Evolutionary conservation across 2,888 invertebrate species (phyloP).

Genomic region (Melitaea athalia): DNA sequence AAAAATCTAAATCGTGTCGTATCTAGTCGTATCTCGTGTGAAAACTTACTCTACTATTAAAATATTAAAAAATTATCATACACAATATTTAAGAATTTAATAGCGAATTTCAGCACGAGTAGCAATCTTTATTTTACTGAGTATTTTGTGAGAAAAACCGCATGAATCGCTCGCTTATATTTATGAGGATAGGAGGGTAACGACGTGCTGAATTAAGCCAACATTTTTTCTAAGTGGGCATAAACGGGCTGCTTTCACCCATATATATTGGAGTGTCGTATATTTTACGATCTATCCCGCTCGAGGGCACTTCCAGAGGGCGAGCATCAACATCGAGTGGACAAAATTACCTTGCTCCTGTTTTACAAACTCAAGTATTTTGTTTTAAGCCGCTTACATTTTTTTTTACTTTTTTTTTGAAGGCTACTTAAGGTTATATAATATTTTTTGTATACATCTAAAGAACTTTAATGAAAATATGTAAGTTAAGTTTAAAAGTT

Average conservation of each 20-base stretch:
- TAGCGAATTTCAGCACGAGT: constrained; percentile 66
- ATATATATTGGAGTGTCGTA: constrained; percentile 77
- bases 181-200: constrained; percentile 62
- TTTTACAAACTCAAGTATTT: constrained; percentile 58
- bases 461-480: background rate
- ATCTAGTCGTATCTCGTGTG: no score
- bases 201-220: constrained; percentile 77
- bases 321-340: constrained; percentile 69
- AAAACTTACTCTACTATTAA: background rate
- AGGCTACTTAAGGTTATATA: background rate
- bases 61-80: background rate
- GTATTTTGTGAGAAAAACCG: constrained; percentile 67
- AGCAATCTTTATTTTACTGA: constrained; percentile 49
- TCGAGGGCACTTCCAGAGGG: constrained; percentile 66
- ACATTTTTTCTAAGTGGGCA: constrained; percentile 79
- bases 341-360: constrained; percentile 70
- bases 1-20: no score
- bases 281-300: constrained; percentile 77
- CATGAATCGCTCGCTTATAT: constrained; percentile 70
- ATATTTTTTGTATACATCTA: background rate
- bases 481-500: no score
- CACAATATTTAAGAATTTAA: constrained; percentile 8
- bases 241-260: constrained; percentile 71
- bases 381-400: constrained; percentile 39
- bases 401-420: constrained; percentile 11